phyloP scores from a whole-genome alignment of 92 coral and sea anemone species.

The Palythoa heliodiscus region DNA sequence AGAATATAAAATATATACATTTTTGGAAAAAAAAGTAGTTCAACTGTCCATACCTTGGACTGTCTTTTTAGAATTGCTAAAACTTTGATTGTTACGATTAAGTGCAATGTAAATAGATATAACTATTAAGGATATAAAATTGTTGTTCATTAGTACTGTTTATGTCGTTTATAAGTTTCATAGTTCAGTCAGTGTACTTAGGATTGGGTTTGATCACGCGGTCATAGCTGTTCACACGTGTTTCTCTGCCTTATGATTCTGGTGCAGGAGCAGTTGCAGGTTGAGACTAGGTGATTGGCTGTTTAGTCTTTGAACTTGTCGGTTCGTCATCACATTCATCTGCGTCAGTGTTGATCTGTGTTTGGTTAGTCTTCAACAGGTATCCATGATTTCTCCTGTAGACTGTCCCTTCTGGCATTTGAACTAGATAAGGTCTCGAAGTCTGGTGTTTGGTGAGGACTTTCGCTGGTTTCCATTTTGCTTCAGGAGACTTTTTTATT shows the following conservation, averaged over 20 bases:
- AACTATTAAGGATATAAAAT: not conserved
- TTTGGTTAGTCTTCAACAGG: slow-evolving; percentile 35
- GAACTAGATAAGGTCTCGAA: slow-evolving; percentile 32
- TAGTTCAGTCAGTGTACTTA: slow-evolving; percentile 25
- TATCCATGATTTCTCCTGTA: slow-evolving; percentile 38
- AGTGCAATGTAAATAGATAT: not conserved
- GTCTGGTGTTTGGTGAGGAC: slow-evolving; percentile 18
- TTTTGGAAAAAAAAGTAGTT: too few species aligned
- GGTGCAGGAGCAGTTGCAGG: slow-evolving; percentile 18
- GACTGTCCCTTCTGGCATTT: slow-evolving; percentile 28
- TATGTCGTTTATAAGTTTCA: not conserved
- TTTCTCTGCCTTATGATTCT: too few species aligned
- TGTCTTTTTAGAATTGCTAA: too few species aligned
- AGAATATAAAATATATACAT: not conserved
- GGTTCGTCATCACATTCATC: slow-evolving; percentile 4
- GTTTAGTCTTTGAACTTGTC: not conserved
- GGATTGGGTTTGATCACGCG: slow-evolving; percentile 43
- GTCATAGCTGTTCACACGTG: slow-evolving; percentile 36
- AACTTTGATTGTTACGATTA: too few species aligned
- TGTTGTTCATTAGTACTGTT: not conserved
- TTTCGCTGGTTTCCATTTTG: slow-evolving; percentile 36
- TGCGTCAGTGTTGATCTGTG: not conserved
- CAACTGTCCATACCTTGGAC: too few species aligned
- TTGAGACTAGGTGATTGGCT: not conserved
- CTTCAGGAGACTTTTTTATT: not conserved